These are phyloP conservation scores for Chloroclysta siterata DNA, from an alignment of 2,888 invertebrate species.

Conservation along the genomic window DNA sequence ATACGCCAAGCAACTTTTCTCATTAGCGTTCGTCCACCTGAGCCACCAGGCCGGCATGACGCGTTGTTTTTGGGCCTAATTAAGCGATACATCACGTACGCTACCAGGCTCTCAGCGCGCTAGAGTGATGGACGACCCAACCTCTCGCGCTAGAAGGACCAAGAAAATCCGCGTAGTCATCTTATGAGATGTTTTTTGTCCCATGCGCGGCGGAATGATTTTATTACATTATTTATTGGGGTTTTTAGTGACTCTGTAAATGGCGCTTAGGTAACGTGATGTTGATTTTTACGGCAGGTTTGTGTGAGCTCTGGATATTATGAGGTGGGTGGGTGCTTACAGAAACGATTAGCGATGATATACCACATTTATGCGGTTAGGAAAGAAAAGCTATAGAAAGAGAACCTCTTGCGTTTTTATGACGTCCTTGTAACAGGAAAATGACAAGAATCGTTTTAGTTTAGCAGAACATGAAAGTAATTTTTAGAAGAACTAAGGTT, in stretches of 20 bases:
- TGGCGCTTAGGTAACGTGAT: slow-evolving; percentile 24
- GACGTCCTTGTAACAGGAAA: not conserved
- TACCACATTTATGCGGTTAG: not conserved
- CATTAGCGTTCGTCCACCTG: slow-evolving; percentile 35
- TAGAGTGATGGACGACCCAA: slow-evolving; percentile 42
- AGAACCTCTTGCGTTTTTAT: slow-evolving; percentile 7
- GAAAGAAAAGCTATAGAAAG: not conserved
- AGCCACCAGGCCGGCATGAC: slow-evolving; percentile 39
- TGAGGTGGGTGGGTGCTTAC: slow-evolving; percentile 7
- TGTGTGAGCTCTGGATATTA: slow-evolving; percentile 14
- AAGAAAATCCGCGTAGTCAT: slow-evolving; percentile 39
- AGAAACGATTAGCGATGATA: slow-evolving; percentile 8
- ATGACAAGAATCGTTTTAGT: too few relatives aligned
- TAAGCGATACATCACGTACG: slow-evolving; percentile 64
- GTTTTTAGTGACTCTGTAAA: slow-evolving; percentile 38
- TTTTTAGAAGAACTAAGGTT: too few relatives aligned
- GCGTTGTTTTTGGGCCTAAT: slow-evolving; percentile 49
- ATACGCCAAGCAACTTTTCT: slow-evolving; percentile 29
- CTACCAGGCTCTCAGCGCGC: slow-evolving; percentile 47
- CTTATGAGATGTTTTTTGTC: slow-evolving; percentile 41
- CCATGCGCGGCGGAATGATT: slow-evolving; percentile 37
- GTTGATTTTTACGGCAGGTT: slow-evolving; percentile 25
- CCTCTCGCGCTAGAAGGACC: slow-evolving; percentile 31
- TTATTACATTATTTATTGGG: slow-evolving; percentile 41
- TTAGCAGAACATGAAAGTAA: too few relatives aligned